Percentiles rank a stretch among this genome's conserved stretches.
Conservation (phyloP, 92 coral and sea anemone genomes). For the Metridium senile region DNA sequence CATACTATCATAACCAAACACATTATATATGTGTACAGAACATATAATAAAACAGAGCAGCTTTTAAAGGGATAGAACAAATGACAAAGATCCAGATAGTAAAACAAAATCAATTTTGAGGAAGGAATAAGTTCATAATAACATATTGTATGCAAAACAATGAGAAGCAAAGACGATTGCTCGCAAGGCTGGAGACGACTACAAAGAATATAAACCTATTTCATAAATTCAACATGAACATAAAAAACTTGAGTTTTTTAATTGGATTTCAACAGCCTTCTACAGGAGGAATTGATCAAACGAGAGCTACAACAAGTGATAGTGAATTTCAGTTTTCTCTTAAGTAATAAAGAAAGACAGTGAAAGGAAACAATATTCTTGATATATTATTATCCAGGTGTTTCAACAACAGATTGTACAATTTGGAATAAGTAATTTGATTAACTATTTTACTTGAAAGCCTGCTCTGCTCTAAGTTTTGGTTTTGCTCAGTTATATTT, state of each 20-base stretch:
- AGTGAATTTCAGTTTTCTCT: neutral
- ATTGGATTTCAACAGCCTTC: neutral
- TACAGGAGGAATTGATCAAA: neutral
- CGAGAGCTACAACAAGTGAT: neutral
- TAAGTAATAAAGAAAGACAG: neutral
- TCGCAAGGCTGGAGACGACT: neutral
- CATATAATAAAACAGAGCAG: neutral
- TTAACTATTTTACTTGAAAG: neutral
- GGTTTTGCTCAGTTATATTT: neutral
- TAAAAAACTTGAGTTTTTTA: neutral
- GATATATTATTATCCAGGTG: constrained; percentile 5
- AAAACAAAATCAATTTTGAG: constrained; percentile 8
- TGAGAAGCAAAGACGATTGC: neutral
- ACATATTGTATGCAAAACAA: neutral
- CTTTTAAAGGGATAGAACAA: neutral
- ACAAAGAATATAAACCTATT: neutral
- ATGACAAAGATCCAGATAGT: neutral
- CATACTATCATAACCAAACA: neutral
- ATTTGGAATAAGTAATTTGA: constrained; percentile 7
- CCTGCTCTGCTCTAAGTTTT: neutral
- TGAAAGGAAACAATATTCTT: neutral
- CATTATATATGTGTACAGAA: neutral
- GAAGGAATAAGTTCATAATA: neutral
- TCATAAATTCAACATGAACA: neutral
- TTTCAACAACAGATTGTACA: neutral